A percentile compares a stretch with the other conserved stretches of the same genome.
Conservation (phyloP, 1,140 invertebrate species). For the Rhopalosiphum maidis region DNA sequence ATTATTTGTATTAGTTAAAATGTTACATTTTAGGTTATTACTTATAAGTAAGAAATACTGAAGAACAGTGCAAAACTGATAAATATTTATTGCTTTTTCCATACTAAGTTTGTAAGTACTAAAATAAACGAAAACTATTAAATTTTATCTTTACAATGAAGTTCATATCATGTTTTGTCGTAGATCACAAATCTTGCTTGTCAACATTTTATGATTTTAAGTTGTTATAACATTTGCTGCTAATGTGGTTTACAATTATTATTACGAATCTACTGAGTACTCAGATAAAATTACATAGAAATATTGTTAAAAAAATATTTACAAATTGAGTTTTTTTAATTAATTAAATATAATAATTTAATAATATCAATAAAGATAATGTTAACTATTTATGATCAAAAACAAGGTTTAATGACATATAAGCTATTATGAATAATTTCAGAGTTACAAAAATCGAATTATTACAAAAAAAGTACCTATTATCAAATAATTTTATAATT, state of each 20-base stretch:
- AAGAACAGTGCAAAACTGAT: neutral
- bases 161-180: neutral
- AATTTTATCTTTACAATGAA: neutral
- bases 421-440: neutral
- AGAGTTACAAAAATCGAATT: too few relatives aligned
- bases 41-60: neutral
- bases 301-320: neutral
- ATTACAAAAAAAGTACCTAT: too few relatives aligned
- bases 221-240: neutral
- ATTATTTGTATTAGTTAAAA: neutral
- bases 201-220: neutral
- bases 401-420: neutral
- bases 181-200: neutral
- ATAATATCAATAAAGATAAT: too few relatives aligned
- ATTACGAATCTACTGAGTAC: neutral
- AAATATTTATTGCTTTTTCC: slow-evolving; percentile 8
- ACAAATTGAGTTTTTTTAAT: neutral
- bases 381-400: neutral
- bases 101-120: neutral
- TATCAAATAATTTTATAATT: too few relatives aligned
- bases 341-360: neutral
- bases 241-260: neutral
- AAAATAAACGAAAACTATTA: slow-evolving; percentile 4
- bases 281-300: neutral
- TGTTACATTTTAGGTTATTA: neutral